Conservation (phyloP, 2,113 vertebrate genomes). For the Phalacrocorax carbo region DNA sequence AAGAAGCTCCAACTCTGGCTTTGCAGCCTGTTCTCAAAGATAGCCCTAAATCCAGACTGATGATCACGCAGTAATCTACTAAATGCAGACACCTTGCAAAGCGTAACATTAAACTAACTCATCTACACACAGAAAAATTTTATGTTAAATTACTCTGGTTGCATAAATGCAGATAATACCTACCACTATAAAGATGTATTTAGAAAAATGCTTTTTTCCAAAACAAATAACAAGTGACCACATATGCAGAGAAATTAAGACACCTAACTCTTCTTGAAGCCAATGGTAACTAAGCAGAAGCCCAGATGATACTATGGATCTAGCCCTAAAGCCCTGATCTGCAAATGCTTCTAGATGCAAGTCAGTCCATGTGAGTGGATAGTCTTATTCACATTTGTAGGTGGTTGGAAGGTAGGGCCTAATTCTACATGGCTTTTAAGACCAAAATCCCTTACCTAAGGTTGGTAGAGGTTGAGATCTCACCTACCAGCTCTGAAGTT, state of each 20-base stretch:
- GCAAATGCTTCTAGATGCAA: background rate
- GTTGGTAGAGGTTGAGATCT: background rate
- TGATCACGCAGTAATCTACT: background rate
- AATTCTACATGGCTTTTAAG: background rate
- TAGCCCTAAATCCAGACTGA: background rate
- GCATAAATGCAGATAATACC: background rate
- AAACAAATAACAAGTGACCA: background rate
- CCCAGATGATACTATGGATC: background rate
- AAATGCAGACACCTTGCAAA: background rate
- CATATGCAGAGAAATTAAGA: background rate
- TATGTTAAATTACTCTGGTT: background rate
- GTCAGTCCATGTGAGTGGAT: background rate
- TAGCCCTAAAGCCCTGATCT: background rate
- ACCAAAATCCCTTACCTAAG: background rate
- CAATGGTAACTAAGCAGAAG: background rate
- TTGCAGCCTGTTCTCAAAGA: background rate
- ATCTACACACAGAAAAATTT: background rate
- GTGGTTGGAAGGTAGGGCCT: background rate
- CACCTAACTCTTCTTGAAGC: background rate
- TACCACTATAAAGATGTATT: background rate
- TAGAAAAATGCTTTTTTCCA: background rate
- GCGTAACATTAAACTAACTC: background rate
- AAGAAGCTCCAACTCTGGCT: background rate
- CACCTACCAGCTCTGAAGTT: background rate
- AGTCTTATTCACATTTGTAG: background rate